Evolutionary conservation across 2,797 vertebrate species (phyloP).

Genomic region (Oreochromis grahami): DNA sequence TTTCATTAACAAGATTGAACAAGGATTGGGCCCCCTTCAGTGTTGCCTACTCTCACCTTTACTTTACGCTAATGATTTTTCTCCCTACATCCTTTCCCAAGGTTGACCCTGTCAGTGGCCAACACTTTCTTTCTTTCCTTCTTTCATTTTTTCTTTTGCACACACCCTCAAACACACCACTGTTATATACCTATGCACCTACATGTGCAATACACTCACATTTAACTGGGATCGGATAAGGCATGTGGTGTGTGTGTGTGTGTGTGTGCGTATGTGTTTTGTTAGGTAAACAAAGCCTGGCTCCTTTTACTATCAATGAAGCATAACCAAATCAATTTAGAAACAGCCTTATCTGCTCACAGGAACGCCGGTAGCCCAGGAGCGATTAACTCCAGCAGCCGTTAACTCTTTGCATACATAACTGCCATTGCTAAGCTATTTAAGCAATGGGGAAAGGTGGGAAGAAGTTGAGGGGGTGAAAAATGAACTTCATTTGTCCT

Average conservation of each 20-base stretch:
- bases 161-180: background rate
- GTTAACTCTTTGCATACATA: slow-evolving; percentile 71
- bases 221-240: slow-evolving; percentile 7
- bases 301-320: slow-evolving; percentile 77
- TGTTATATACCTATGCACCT: background rate
- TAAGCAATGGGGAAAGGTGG: slow-evolving; percentile 25
- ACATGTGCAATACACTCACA: background rate
- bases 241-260: background rate
- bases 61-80: slow-evolving; percentile 67
- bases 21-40: slow-evolving; percentile 65
- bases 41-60: slow-evolving; percentile 64
- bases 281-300: slow-evolving; percentile 74
- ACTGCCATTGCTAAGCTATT: slow-evolving; percentile 53
- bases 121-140: background rate
- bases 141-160: background rate
- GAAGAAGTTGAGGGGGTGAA: background rate
- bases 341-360: slow-evolving; percentile 75
- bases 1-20: slow-evolving; percentile 70
- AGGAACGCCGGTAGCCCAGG: slow-evolving; percentile 51
- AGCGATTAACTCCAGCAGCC: slow-evolving; percentile 61
- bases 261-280: slow-evolving; percentile 13
- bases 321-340: slow-evolving; percentile 79
- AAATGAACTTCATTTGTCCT: slow-evolving; percentile 73
- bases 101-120: slow-evolving; percentile 65
- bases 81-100: slow-evolving; percentile 52